phyloP scores from a whole-genome alignment of 2,888 invertebrate species.

The Parnassius apollo region DNA sequence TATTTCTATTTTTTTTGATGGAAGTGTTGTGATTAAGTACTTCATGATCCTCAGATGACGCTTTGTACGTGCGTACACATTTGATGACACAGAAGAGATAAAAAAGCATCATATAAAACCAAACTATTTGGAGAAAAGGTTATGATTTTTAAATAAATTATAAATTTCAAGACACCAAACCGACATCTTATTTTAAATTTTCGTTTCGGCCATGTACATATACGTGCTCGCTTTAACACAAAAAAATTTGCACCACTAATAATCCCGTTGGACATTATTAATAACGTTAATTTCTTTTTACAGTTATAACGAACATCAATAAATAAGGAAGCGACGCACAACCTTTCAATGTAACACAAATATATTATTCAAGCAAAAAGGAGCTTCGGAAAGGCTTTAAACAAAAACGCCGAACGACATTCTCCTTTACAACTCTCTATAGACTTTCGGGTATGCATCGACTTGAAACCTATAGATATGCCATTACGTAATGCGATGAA shows the following conservation, averaged over 20 bases:
- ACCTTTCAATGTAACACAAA: conserved; percentile 29
- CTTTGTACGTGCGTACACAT: no score
- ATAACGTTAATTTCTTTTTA: conserved; percentile 26
- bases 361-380: conserved; percentile 35
- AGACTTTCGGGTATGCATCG: conserved; percentile 45
- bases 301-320: conserved; percentile 28
- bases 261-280: conserved; percentile 23
- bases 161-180: neutral
- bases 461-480: conserved; percentile 16
- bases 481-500: neutral
- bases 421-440: conserved; percentile 73
- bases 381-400: conserved; percentile 34
- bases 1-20: no score
- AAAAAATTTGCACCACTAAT: conserved; percentile 24
- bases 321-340: conserved; percentile 26
- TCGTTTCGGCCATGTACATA: conserved; percentile 3
- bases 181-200: conserved; percentile 11
- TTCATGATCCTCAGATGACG: no score
- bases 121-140: no score
- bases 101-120: no score
- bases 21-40: no score
- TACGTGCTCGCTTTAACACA: neutral
- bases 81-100: no score
- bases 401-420: conserved; percentile 67
- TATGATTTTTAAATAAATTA: neutral